These are phyloP conservation scores for Mamestra brassicae DNA, from an alignment of 2,888 invertebrate species.

Conservation along the genomic window DNA sequence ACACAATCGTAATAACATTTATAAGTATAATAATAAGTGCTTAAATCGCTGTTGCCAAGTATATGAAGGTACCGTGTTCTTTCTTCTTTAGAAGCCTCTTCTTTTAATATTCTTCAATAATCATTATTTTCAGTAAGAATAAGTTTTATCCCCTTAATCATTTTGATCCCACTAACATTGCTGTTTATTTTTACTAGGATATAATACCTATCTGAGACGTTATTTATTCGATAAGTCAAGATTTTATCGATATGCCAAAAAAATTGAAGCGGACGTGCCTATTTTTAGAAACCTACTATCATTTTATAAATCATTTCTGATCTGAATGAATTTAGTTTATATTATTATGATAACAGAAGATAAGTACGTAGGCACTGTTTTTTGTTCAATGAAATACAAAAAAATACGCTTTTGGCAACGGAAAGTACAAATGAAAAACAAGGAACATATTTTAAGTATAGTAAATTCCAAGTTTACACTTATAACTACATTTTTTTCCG, in stretches of 20 bases:
- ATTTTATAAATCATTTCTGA: background rate
- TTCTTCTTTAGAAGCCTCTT: too few relatives aligned
- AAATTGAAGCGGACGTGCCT: slow-evolving; percentile 16
- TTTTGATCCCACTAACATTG: background rate
- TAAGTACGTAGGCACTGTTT: background rate
- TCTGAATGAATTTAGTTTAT: slow-evolving; percentile 1
- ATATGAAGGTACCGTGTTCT: background rate
- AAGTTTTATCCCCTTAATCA: background rate
- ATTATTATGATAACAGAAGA: background rate
- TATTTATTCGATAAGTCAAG: slow-evolving; percentile 28
- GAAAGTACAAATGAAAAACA: too few relatives aligned
- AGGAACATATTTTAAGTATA: too few relatives aligned
- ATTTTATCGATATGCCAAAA: slow-evolving; percentile 38
- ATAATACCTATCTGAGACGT: slow-evolving; percentile 22
- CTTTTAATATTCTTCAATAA: too few relatives aligned
- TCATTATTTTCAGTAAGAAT: too few relatives aligned
- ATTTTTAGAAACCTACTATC: slow-evolving; percentile 23
- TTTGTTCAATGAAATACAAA: background rate
- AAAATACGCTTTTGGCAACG: background rate
- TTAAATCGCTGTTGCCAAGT: slow-evolving; percentile 12
- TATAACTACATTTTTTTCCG: too few relatives aligned
- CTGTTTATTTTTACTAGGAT: slow-evolving; percentile 16
- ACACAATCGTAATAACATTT: slow-evolving; percentile 46
- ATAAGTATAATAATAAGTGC: slow-evolving; percentile 35
- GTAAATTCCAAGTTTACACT: too few relatives aligned